These are phyloP conservation scores for Aleiodes sp. DNA, from an alignment of 1,140 invertebrate genomes.

Conservation along the genomic window DNA sequence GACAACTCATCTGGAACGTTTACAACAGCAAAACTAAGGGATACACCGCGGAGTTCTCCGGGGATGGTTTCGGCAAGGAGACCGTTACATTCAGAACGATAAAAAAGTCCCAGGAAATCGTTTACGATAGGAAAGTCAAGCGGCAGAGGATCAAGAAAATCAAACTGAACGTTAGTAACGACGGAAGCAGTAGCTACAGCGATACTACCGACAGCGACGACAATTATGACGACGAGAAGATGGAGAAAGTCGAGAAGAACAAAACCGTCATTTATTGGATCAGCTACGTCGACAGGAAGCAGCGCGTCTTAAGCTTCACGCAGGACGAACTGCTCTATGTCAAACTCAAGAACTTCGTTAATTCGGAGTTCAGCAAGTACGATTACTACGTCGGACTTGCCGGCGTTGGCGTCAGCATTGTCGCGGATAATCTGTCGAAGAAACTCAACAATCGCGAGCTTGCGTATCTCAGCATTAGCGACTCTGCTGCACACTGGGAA, in stretches of 20 bases:
- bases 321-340: constrained; percentile 79
- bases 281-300: constrained; percentile 78
- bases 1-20: constrained; percentile 80
- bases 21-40: constrained; percentile 82
- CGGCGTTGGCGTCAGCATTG: constrained; percentile 75
- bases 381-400: no score
- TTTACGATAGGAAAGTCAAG: no score
- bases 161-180: no score
- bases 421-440: constrained; percentile 41
- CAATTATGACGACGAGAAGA: constrained; percentile 38
- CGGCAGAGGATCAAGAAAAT: no score
- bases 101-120: constrained; percentile 51
- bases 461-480: constrained; percentile 72
- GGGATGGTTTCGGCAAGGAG: constrained; percentile 75
- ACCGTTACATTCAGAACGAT: constrained; percentile 75
- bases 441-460: constrained; percentile 66
- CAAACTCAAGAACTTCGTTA: constrained; percentile 74
- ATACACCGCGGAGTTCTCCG: constrained; percentile 75
- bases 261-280: constrained; percentile 83
- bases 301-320: constrained; percentile 82
- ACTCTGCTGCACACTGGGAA: constrained; percentile 82
- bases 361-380: constrained; percentile 76
- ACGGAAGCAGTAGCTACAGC: no score
- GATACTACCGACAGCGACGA: constrained; percentile 50
- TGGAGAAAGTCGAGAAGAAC: constrained; percentile 65